Percentiles rank a stretch among this genome's conserved stretches.
These are phyloP conservation scores for Apteryx mantelli DNA, from an alignment of 2,113 vertebrate species.

Conservation along the genomic window DNA sequence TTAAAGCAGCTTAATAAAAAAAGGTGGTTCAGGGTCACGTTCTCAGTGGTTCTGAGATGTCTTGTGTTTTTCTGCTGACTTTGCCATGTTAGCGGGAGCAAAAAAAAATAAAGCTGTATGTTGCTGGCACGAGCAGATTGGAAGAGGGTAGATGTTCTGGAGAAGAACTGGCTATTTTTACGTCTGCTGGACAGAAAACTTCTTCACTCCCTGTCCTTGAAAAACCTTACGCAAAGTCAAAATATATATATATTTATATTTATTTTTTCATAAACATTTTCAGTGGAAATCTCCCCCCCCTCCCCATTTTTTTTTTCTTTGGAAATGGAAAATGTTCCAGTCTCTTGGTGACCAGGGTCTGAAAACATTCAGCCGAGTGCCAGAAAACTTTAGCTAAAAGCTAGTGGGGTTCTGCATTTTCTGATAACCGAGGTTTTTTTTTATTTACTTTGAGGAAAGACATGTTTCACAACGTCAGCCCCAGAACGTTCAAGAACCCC, in stretches of 20 bases:
- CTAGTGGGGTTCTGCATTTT: background rate
- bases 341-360: background rate
- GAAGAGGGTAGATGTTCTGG: constrained; percentile 21
- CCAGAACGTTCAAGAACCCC: background rate
- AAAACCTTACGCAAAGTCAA: constrained; percentile 39
- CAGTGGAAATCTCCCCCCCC: background rate
- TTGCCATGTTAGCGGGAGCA: background rate
- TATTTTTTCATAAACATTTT: background rate
- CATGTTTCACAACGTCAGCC: background rate
- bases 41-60: constrained; percentile 9
- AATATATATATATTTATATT: constrained; percentile 1
- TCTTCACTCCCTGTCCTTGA: constrained; percentile 12
- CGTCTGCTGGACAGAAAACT: constrained; percentile 38
- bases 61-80: constrained; percentile 60
- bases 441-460: background rate
- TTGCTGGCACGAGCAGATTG: background rate
- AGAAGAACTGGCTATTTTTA: constrained; percentile 38
- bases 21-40: constrained; percentile 17
- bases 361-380: background rate
- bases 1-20: background rate
- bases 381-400: background rate
- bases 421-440: background rate
- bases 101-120: constrained; percentile 33
- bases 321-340: background rate
- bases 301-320: background rate